phyloP scores from a whole-genome alignment of 2,797 vertebrate genomes.

The Phaenicophaeus curvirostris region DNA sequence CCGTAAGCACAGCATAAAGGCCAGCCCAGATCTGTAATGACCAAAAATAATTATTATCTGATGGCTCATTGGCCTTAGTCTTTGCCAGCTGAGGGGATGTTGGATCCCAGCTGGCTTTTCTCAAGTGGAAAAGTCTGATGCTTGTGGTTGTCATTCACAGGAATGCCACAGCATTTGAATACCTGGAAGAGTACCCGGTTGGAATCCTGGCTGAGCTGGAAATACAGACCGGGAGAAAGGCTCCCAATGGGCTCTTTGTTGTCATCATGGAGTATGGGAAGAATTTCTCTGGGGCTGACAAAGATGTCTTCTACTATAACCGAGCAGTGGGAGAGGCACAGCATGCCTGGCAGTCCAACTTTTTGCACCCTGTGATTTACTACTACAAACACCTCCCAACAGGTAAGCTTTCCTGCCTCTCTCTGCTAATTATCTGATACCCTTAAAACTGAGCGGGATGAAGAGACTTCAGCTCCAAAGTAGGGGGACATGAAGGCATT shows the following conservation, averaged over 20 bases:
- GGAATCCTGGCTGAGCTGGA: slow-evolving; percentile 87
- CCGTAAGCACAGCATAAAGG: background rate
- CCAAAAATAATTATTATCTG: background rate
- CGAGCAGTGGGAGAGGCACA: slow-evolving; percentile 90
- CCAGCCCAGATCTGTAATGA: background rate
- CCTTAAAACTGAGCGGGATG: background rate
- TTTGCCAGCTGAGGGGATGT: background rate
- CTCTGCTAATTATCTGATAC: background rate
- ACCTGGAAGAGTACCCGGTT: slow-evolving; percentile 91
- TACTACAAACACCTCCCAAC: slow-evolving; percentile 88
- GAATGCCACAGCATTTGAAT: slow-evolving; percentile 84
- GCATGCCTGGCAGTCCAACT: slow-evolving; percentile 93
- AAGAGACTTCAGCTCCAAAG: background rate
- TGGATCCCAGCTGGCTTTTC: background rate
- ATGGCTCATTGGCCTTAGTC: background rate
- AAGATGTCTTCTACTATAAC: slow-evolving; percentile 88
- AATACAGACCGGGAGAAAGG: slow-evolving; percentile 78
- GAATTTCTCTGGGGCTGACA: slow-evolving; percentile 85
- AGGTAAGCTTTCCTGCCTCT: slow-evolving; percentile 76
- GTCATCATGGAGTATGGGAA: slow-evolving; percentile 92
- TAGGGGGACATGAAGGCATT: background rate
- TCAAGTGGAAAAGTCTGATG: background rate
- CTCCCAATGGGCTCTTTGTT: slow-evolving; percentile 83
- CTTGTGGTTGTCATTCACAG: slow-evolving; percentile 56
- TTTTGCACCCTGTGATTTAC: slow-evolving; percentile 95